These are phyloP conservation scores for Drosophila baimaii DNA, from an alignment of 1,140 invertebrate genomes.

Conservation along the genomic window DNA sequence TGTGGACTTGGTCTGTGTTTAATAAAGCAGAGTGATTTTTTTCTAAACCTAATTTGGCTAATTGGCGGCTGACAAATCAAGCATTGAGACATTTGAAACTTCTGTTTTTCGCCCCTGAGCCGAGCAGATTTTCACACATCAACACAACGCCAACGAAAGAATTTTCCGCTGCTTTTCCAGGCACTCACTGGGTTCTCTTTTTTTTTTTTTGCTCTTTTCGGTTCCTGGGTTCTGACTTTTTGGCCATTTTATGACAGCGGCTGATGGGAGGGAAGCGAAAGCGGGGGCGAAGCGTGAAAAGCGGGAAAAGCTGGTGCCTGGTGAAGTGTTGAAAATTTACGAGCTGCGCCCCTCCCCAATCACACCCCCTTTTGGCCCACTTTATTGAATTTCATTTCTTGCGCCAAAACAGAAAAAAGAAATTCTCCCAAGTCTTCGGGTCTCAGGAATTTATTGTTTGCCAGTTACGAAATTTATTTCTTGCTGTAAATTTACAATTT, in stretches of 20 bases:
- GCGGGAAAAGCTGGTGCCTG: conserved; percentile 48
- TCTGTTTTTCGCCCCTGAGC: conserved; percentile 15
- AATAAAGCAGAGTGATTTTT: conserved; percentile 60
- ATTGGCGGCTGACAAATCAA: conserved; percentile 57
- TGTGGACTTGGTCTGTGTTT: conserved; percentile 35
- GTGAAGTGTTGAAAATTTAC: conserved; percentile 79
- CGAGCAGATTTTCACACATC: conserved; percentile 70
- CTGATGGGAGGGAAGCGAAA: neutral
- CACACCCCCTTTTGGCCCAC: conserved; percentile 27
- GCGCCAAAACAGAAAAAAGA: conserved; percentile 47
- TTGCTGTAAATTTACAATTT: conserved; percentile 80
- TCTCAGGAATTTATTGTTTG: conserved; percentile 79
- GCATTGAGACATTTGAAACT: conserved; percentile 37
- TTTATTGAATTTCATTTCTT: conserved; percentile 59
- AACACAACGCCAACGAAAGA: conserved; percentile 50
- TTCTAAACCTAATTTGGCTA: conserved; percentile 64
- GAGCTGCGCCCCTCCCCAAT: conserved; percentile 35
- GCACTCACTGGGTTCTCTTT: conserved; percentile 23
- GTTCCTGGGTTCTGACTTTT: conserved; percentile 46
- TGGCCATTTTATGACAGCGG: conserved; percentile 71
- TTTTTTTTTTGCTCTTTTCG: conserved; percentile 42
- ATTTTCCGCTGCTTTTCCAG: conserved; percentile 38
- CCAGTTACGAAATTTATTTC: conserved; percentile 81
- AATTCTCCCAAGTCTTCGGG: conserved; percentile 68
- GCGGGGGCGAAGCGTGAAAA: neutral